Percentiles rank a stretch among this genome's conserved stretches.
These are phyloP conservation scores for Polyommatus iphigenia DNA, from an alignment of 2,888 invertebrate species.

Conservation along the genomic window DNA sequence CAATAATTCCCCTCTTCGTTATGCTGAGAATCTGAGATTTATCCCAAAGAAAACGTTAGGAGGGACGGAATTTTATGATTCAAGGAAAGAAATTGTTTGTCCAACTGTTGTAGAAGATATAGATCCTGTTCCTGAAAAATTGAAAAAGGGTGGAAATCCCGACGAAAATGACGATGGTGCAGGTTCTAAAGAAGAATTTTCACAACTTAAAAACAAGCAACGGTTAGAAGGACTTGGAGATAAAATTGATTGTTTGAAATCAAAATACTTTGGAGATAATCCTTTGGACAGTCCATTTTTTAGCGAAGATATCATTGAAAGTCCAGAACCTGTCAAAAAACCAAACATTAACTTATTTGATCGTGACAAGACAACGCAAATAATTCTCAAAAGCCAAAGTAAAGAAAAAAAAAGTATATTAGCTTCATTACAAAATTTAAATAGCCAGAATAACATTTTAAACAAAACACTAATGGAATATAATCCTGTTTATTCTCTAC, in stretches of 20 bases:
- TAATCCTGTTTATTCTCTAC: background rate
- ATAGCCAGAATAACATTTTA: background rate
- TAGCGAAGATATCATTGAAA: constrained; percentile 74
- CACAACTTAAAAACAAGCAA: constrained; percentile 59
- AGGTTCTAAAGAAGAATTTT: constrained; percentile 48
- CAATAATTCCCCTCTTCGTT: constrained; percentile 82
- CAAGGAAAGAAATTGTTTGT: constrained; percentile 75
- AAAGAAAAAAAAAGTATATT: background rate
- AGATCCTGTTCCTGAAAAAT: constrained; percentile 77
- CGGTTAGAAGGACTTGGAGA: constrained; percentile 84
- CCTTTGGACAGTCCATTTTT: constrained; percentile 89
- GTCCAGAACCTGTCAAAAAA: constrained; percentile 65
- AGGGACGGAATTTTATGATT: constrained; percentile 87
- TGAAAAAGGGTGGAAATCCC: constrained; percentile 60
- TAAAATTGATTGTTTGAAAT: constrained; percentile 87
- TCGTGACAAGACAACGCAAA: constrained; percentile 30
- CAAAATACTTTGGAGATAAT: constrained; percentile 86
- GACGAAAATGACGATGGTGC: constrained; percentile 46
- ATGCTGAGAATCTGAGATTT: constrained; percentile 82
- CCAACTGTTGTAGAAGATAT: constrained; percentile 77
- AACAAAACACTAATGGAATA: background rate
- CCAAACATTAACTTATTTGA: constrained; percentile 50
- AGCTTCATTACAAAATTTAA: background rate
- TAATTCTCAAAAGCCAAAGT: background rate
- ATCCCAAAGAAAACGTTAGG: constrained; percentile 83